A percentile compares a stretch with the other conserved stretches of the same genome.
Conservation (phyloP, 2,113 vertebrate genomes). For the Serilophus lunatus region DNA sequence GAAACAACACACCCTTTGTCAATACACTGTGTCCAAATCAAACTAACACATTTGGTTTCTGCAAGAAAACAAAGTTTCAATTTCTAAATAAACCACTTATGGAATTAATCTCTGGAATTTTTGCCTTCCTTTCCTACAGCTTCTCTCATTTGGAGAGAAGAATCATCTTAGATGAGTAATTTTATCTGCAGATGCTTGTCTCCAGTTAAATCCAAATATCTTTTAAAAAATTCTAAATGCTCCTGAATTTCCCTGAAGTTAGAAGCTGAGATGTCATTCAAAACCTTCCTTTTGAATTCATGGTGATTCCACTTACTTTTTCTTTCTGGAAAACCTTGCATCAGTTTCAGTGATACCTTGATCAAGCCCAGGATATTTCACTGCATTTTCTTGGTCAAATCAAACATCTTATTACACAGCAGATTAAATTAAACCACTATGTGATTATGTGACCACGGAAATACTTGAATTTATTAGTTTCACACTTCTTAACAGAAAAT, state of each 20-base stretch:
- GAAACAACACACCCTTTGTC: constrained; percentile 41
- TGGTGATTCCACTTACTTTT: not conserved
- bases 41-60: constrained; percentile 31
- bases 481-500: not conserved
- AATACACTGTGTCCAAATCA: constrained; percentile 18
- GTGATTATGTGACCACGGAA: not conserved
- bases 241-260: not conserved
- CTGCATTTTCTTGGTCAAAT: not conserved
- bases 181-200: not conserved
- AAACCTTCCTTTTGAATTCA: not conserved
- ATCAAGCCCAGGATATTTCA: not conserved
- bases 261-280: not conserved
- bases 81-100: constrained; percentile 22
- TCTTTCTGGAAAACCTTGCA: not conserved
- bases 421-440: not conserved
- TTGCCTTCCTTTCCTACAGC: not conserved
- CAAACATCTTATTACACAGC: not conserved
- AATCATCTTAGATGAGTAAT: not conserved
- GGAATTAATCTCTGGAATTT: not conserved
- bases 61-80: not conserved
- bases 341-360: not conserved
- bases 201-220: not conserved
- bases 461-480: not conserved
- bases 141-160: not conserved
- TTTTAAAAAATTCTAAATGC: not conserved